Conservation (phyloP, 2,797 vertebrate genomes). For the Manis crassicaudata region DNA sequence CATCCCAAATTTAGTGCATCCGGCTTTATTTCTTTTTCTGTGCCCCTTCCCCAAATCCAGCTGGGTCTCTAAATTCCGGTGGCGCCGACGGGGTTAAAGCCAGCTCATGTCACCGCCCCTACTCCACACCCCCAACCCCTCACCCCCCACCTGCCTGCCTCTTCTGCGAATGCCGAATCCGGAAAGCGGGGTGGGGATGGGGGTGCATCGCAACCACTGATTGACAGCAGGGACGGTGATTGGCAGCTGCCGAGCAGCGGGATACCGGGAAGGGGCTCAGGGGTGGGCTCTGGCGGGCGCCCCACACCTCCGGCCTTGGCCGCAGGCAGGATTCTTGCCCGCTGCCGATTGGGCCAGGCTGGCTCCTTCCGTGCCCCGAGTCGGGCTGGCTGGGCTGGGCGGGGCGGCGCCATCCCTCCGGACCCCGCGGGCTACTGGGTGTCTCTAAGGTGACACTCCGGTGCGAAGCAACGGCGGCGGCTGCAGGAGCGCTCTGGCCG, state of each 20-base stretch:
- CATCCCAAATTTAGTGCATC: not conserved
- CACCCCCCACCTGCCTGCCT: conserved; percentile 49
- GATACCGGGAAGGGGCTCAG: not conserved
- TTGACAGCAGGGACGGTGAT: conserved; percentile 65
- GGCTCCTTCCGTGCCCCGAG: not conserved
- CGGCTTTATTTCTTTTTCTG: not conserved
- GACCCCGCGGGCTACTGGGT: conserved; percentile 63
- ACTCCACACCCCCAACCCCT: not conserved
- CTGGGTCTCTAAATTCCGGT: not conserved
- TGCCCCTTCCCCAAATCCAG: not conserved
- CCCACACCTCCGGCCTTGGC: not conserved
- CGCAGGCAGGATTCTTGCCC: not conserved
- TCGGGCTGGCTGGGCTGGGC: not conserved
- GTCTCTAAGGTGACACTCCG: conserved; percentile 83
- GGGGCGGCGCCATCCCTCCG: conserved; percentile 20
- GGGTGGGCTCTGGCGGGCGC: not conserved
- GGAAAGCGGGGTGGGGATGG: not conserved
- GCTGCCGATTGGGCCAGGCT: not conserved
- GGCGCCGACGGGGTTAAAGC: conserved; percentile 74
- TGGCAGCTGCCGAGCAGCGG: conserved; percentile 64
- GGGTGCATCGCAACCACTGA: conserved; percentile 15
- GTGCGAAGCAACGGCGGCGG: conserved; percentile 65
- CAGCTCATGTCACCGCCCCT: conserved; percentile 11
- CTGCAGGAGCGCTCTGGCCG: conserved; percentile 61
- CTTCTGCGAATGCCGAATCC: not conserved